Evolutionary conservation across 2,888 invertebrate genomes (phyloP).

Genomic region (Selenia dentaria): DNA sequence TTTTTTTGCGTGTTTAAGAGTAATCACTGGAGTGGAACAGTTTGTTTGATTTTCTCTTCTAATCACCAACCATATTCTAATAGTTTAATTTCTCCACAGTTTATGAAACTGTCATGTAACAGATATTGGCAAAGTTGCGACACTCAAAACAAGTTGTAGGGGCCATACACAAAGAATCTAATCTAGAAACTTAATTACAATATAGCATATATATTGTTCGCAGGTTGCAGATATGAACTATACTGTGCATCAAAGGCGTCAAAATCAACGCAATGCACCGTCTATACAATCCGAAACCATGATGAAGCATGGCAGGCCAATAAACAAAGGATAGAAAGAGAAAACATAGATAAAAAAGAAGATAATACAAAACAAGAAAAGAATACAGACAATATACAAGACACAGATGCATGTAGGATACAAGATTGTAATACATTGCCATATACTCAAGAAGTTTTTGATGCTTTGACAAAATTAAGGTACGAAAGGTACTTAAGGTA

Average conservation of each 20-base stretch:
- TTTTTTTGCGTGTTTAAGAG: too few species aligned
- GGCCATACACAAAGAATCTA: too few species aligned
- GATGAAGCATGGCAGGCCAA: slow-evolving; percentile 92
- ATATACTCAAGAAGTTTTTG: slow-evolving; percentile 90
- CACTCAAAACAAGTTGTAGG: too few species aligned
- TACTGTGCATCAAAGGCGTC: slow-evolving; percentile 96
- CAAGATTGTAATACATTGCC: slow-evolving; percentile 50
- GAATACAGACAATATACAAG: neutral
- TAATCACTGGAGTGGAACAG: too few species aligned
- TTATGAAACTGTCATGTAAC: too few species aligned
- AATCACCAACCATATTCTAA: too few species aligned
- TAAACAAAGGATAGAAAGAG: slow-evolving; percentile 59
- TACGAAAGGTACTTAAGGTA: too few species aligned
- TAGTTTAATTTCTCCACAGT: too few species aligned
- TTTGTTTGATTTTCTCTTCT: too few species aligned
- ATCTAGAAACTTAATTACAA: too few species aligned
- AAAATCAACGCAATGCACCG: slow-evolving; percentile 95
- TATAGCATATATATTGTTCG: too few species aligned
- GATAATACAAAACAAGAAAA: neutral
- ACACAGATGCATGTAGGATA: slow-evolving; percentile 5
- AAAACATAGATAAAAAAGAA: neutral
- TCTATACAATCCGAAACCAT: slow-evolving; percentile 91
- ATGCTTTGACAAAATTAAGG: slow-evolving; percentile 88
- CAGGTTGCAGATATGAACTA: slow-evolving; percentile 97
- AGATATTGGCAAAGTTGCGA: too few species aligned